A percentile compares a stretch with the other conserved stretches of the same genome.
Conservation (phyloP, 2,113 vertebrate species). For the Hyperopisus bebe region DNA sequence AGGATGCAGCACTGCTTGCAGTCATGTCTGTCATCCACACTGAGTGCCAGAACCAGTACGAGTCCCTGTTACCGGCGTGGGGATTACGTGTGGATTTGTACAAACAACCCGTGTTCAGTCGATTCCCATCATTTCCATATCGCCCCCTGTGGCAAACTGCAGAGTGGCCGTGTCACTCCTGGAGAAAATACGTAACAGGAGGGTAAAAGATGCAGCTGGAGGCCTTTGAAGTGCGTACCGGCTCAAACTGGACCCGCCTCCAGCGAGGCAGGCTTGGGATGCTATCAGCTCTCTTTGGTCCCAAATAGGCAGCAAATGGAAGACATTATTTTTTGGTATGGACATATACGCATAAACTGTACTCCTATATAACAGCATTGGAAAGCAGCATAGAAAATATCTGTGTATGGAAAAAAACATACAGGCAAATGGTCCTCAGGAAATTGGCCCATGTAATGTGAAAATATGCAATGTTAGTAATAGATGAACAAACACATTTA, state of each 20-base stretch:
- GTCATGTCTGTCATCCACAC: conserved; percentile 27
- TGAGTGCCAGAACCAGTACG: conserved; percentile 23
- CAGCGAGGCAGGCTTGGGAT: background rate
- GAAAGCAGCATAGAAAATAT: background rate
- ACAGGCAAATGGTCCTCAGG: background rate
- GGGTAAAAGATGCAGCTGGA: conserved; percentile 28
- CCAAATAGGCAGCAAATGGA: background rate
- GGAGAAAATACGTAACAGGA: conserved; percentile 24
- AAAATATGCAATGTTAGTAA: conserved; percentile 1
- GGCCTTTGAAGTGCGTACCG: conserved; percentile 26
- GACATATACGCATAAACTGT: background rate
- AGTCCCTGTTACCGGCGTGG: conserved; percentile 28
- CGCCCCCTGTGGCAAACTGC: conserved; percentile 34
- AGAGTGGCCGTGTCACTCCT: conserved; percentile 16
- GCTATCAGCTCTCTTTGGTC: background rate
- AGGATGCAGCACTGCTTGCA: background rate
- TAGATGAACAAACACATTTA: background rate
- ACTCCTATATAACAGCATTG: background rate
- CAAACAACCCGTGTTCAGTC: conserved; percentile 38
- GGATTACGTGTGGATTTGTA: conserved; percentile 28
- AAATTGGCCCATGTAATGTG: background rate
- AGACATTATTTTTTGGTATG: background rate
- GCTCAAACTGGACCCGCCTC: background rate
- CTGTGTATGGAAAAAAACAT: background rate
- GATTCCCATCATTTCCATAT: conserved; percentile 38